Percentiles rank a stretch among this genome's conserved stretches.
phyloP scores from a whole-genome alignment of 2,113 vertebrate species.

The Ammodytes marinus region DNA sequence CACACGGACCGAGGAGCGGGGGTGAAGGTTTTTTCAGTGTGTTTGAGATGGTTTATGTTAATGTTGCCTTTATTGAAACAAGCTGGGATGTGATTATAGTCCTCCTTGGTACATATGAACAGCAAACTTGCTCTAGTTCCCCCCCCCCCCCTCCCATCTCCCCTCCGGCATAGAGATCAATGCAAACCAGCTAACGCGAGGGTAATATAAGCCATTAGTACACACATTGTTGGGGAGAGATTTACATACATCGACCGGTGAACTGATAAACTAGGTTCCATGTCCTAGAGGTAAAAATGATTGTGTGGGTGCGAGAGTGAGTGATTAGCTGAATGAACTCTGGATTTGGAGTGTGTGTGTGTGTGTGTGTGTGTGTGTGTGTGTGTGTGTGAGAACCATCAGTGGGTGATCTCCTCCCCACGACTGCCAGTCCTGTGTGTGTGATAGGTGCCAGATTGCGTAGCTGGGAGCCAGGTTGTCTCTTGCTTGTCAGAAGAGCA shows the following conservation, averaged over 20 bases:
- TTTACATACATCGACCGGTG: slow-evolving; percentile 83
- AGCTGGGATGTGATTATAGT: slow-evolving; percentile 83
- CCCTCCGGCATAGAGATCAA: slow-evolving; percentile 82
- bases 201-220: slow-evolving; percentile 85
- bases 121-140: slow-evolving; percentile 68
- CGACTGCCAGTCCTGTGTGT: slow-evolving; percentile 67
- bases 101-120: slow-evolving; percentile 73
- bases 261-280: slow-evolving; percentile 73
- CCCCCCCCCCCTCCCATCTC: slow-evolving; percentile 42
- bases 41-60: slow-evolving; percentile 82
- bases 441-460: slow-evolving; percentile 81
- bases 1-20: slow-evolving; percentile 49
- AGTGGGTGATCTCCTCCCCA: slow-evolving; percentile 60
- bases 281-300: slow-evolving; percentile 77
- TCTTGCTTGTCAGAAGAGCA: slow-evolving; percentile 75
- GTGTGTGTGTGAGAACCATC: slow-evolving; percentile 42
- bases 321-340: slow-evolving; percentile 67
- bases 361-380: slow-evolving; percentile 9
- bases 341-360: not conserved
- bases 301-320: slow-evolving; percentile 69
- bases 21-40: slow-evolving; percentile 61
- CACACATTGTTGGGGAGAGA: slow-evolving; percentile 79
- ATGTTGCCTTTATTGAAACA: slow-evolving; percentile 83
- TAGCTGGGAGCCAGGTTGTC: slow-evolving; percentile 81
- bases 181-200: slow-evolving; percentile 84